Conservation (phyloP, 1,140 invertebrate species). For the Cotesia chilonis region DNA sequence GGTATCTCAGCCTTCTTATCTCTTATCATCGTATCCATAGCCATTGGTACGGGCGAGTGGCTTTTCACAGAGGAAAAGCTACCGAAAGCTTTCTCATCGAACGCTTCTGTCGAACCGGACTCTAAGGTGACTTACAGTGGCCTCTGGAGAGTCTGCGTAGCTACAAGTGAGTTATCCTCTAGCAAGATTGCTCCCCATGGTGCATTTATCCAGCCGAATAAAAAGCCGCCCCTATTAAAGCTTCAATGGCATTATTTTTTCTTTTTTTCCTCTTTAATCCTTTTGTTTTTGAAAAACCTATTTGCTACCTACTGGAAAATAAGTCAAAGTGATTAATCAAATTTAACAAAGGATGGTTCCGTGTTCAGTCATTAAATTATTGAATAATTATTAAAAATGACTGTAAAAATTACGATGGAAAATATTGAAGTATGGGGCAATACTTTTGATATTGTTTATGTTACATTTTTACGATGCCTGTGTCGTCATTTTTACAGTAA, state of each 20-base stretch:
- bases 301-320: background rate
- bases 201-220: conserved; percentile 29
- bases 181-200: background rate
- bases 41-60: conserved; percentile 70
- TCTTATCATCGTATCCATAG: conserved; percentile 66
- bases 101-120: conserved; percentile 54
- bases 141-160: conserved; percentile 60
- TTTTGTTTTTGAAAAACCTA: too few species aligned
- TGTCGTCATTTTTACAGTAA: too few species aligned
- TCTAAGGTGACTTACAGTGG: conserved; percentile 61
- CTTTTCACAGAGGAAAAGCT: conserved; percentile 70
- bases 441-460: too few species aligned
- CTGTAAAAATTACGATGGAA: too few species aligned
- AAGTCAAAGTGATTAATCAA: background rate
- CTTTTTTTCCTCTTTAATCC: background rate
- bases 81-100: conserved; percentile 58
- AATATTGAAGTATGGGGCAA: too few species aligned
- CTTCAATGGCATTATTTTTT: conserved; percentile 13
- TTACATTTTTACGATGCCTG: too few species aligned
- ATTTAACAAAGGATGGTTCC: too few species aligned
- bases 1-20: conserved; percentile 66
- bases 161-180: conserved; percentile 53
- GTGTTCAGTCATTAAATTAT: too few species aligned
- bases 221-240: background rate
- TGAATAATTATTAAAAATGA: too few species aligned